Conservation (phyloP, 2,113 vertebrate species). For the Triplophysa dalaica region DNA sequence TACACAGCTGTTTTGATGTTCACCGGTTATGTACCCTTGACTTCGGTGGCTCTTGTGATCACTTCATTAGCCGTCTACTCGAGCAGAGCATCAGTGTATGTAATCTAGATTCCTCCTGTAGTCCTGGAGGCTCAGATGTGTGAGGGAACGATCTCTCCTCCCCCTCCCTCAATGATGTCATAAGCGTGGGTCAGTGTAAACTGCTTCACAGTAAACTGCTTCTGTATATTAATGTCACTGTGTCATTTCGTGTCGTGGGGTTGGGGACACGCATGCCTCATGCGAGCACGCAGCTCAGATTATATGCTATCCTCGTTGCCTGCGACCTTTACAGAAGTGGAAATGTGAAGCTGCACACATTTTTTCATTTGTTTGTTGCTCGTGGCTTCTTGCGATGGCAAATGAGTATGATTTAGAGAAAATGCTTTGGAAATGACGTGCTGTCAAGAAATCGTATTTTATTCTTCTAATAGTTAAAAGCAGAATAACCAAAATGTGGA, state of each 20-base stretch:
- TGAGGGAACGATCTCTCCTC: slow-evolving; percentile 4
- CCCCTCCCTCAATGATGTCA: slow-evolving; percentile 21
- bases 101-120: background rate
- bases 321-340: background rate
- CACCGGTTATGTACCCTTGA: too few relatives aligned
- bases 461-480: too few relatives aligned
- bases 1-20: too few relatives aligned
- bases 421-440: too few relatives aligned
- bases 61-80: too few relatives aligned
- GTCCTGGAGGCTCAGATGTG: background rate
- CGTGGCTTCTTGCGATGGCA: too few relatives aligned
- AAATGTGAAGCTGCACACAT: too few relatives aligned
- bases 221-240: slow-evolving; percentile 43
- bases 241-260: slow-evolving; percentile 26
- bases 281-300: background rate
- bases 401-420: too few relatives aligned
- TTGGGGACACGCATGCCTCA: slow-evolving; percentile 26
- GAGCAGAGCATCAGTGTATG: background rate
- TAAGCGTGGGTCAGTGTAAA: slow-evolving; percentile 25
- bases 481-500: too few relatives aligned
- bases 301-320: background rate
- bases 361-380: too few relatives aligned
- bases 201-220: slow-evolving; percentile 15
- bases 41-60: too few relatives aligned
- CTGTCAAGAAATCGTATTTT: too few relatives aligned